Evolutionary conservation across 2,113 vertebrate species (phyloP).

Genomic region (Uropsilus gracilis): DNA sequence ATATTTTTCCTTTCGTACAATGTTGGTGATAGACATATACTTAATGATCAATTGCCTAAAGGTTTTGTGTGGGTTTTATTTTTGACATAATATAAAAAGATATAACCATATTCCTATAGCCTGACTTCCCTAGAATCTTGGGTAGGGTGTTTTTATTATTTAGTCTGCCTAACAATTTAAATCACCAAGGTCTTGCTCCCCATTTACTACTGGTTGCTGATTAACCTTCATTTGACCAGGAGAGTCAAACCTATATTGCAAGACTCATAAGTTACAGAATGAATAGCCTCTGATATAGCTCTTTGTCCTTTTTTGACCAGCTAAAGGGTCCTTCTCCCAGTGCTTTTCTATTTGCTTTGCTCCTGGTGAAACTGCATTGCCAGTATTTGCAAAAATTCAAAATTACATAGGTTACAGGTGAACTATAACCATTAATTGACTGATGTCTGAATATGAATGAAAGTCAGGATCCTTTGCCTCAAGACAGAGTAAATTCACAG

Average conservation of each 20-base stretch:
- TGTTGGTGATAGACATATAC: not conserved
- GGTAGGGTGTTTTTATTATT: not conserved
- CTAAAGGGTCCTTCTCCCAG: not conserved
- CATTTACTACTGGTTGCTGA: not conserved
- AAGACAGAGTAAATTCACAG: not conserved
- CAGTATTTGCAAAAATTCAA: not conserved
- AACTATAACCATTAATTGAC: not conserved
- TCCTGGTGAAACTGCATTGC: not conserved
- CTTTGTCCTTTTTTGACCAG: not conserved
- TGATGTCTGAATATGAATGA: not conserved
- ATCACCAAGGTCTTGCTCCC: not conserved
- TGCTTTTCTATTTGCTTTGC: not conserved
- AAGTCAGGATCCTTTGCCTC: not conserved
- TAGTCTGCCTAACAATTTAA: not conserved
- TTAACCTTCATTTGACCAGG: not conserved
- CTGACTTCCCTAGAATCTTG: not conserved
- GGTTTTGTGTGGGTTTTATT: not conserved
- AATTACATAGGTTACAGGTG: not conserved
- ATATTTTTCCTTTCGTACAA: not conserved
- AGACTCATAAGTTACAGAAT: not conserved
- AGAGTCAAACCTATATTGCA: not conserved
- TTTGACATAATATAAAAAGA: not conserved
- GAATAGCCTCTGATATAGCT: not conserved
- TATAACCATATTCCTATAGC: not conserved
- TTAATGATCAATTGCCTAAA: not conserved